Conservation (phyloP, 2,797 vertebrate genomes). For the Nannoperca obscura region DNA sequence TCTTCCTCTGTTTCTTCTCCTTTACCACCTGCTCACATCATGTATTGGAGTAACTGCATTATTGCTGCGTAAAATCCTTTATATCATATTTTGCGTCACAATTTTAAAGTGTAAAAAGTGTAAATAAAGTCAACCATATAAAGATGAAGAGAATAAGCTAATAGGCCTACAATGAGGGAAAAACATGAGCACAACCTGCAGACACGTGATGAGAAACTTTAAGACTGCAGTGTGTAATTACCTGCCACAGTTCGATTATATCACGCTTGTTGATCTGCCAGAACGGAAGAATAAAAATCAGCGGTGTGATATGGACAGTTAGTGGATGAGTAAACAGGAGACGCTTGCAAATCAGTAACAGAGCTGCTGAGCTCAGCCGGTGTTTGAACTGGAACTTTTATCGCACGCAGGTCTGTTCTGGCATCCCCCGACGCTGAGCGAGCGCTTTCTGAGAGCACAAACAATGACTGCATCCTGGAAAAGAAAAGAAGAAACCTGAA, state of each 20-base stretch:
- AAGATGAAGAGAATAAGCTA: neutral
- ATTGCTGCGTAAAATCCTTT: neutral
- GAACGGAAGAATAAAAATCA: constrained; percentile 44
- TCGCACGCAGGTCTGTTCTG: constrained; percentile 53
- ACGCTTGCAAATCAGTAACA: constrained; percentile 71
- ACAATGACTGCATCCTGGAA: constrained; percentile 13
- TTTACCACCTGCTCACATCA: neutral
- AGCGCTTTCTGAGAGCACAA: constrained; percentile 49
- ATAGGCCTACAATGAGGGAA: neutral
- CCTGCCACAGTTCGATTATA: constrained; percentile 46
- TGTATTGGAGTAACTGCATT: neutral
- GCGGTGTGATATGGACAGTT: constrained; percentile 17
- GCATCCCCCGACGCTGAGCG: constrained; percentile 51
- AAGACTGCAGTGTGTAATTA: constrained; percentile 30
- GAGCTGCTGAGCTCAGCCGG: constrained; percentile 69
- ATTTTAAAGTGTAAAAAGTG: neutral
- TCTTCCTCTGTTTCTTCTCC: neutral
- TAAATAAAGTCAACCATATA: neutral
- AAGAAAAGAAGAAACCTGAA: neutral
- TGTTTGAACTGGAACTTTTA: constrained; percentile 59
- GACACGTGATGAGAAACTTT: constrained; percentile 37
- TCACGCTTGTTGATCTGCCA: constrained; percentile 37
- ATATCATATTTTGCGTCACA: neutral
- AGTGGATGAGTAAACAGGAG: constrained; percentile 44
- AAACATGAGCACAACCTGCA: constrained; percentile 13